Base-by-base conservation (phyloP, 2,888 invertebrate genomes). In the Watsonalla cultraria region DNA sequence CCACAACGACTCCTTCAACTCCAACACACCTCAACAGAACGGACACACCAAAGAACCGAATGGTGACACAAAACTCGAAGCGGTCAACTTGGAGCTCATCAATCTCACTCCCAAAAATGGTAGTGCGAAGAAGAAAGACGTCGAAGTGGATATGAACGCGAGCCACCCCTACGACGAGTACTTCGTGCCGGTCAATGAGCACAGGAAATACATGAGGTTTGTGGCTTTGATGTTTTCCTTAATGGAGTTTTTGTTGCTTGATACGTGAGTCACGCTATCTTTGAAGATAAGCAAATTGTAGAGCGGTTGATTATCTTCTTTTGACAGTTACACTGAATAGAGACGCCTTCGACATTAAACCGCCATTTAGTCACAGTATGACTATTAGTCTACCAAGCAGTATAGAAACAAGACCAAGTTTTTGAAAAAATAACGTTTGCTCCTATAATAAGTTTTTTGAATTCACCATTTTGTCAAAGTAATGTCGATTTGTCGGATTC, bases 161-260 rank as follows among this genome's bases (percentile, higher is more conserved):
- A 91, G 92, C 42, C 95, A 95, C 78, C 94, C 95, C 6, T 95
- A 96, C 79, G 95, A 96, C 72, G 96, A 96, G 72, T 96, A 96
- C 83, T 96, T 96, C 80, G 95, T 96, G 59, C 95, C 96, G 37
- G 96, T 96, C 61, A 96, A 96, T 78, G 95, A 96, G 76, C 96
- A 96, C 82, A 93, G 94, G 77, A 96, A 96, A 87, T 96, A 94
- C 78, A 95, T 96, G 92, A 95, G 96, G 96, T 96, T 79, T 85
- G 89, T 76, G 24, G 45, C 6, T 52, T 54, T 51, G 47, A 15
- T 45, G 37, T 51, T 53, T 42, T 42, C 42, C 42, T 42, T 11
- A 42, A 51, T 54, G 48, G 45, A 48, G 51, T 54, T 47, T 15
- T 15, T n/a, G 51, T 35, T 33, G 7, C 9, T 45, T 7, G 14